Base-by-base conservation (phyloP, 2,797 vertebrate species). In the Lithobates pipiens region DNA sequence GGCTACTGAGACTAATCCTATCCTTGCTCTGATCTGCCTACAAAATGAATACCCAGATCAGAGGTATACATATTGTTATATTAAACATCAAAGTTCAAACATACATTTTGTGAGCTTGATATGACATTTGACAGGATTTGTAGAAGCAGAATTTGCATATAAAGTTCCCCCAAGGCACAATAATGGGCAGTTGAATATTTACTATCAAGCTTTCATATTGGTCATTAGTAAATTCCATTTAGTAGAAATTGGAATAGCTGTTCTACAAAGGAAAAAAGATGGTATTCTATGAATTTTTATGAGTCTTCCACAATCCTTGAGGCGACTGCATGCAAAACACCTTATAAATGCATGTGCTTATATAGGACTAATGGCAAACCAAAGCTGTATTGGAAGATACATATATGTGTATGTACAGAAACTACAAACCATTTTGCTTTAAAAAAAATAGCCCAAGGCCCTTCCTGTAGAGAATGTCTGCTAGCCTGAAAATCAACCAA, bases 271-370 rank as follows among this genome's bases (percentile, higher is more conserved):
- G 27, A 13, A 70, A 54, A 69, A 39, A 69, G 25, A 25, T 32
- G 27, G 32, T 29, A 23, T 63, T 77, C 78, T 39, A 77, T 81
- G 78, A 76, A 81, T 86, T 81, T 77, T 46, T 63, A 78, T 85
- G 42, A 83, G 67, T 8, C 54, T 21, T 65, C 11, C 29, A 61
- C n/a, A 68, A 70, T 80, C 63, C 44, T 81, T 57, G 57, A 72
- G 71, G 71, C 71, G 23, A 36, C 50, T 50, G 25, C 68, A 69
- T 70, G 82, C 18, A 57, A 82, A 82, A 46, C 3, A 29, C 39
- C 75, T 77, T 77, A 68, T 76, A 84, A 76, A 84, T 77, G 70
- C 54, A 74, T 29, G 54, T 57, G 10, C 36, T 71, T 29, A 74
- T 63, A 75, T 13, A 23, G 18, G 15, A 25, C 84, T 54, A 70